A percentile compares a stretch with the other conserved stretches of the same genome.
Conservation (phyloP, 2,888 invertebrate genomes). For the Quadroppia sp. region DNA sequence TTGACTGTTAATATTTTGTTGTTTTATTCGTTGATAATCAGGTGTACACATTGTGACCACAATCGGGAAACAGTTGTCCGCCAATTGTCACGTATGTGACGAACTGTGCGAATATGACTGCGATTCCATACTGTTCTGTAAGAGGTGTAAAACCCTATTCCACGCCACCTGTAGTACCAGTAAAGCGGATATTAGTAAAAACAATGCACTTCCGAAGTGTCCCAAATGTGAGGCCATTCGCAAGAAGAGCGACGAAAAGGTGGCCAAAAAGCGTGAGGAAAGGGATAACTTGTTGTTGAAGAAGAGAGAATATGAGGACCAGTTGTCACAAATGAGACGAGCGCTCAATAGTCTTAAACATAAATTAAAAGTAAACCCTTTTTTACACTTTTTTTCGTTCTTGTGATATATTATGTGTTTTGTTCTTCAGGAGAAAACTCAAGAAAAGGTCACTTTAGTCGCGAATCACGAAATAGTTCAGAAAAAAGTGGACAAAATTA, state of each 20-base stretch:
- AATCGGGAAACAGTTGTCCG: background rate
- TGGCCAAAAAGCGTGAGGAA: slow-evolving; percentile 20
- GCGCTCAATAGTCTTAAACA: slow-evolving; percentile 14
- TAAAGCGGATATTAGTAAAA: background rate
- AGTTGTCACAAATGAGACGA: slow-evolving; percentile 17
- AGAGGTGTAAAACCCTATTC: slow-evolving; percentile 39
- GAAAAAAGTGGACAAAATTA: slow-evolving; percentile 15
- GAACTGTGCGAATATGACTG: slow-evolving; percentile 38
- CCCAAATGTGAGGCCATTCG: slow-evolving; percentile 5
- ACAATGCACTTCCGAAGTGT: background rate
- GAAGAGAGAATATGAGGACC: slow-evolving; percentile 21
- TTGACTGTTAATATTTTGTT: background rate
- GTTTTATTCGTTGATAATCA: background rate
- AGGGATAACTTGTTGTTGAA: background rate
- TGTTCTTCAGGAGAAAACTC: slow-evolving; percentile 13
- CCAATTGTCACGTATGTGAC: slow-evolving; percentile 37
- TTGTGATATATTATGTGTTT: background rate
- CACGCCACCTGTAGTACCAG: slow-evolving; percentile 37
- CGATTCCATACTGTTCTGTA: slow-evolving; percentile 42
- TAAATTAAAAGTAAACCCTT: background rate
- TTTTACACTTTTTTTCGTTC: background rate
- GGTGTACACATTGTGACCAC: slow-evolving; percentile 27
- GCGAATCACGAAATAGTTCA: slow-evolving; percentile 9
- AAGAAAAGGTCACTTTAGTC: slow-evolving; percentile 17
- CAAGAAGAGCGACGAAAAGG: background rate